Conservation (phyloP, 2,888 invertebrate species). For the Brenthis daphne region DNA sequence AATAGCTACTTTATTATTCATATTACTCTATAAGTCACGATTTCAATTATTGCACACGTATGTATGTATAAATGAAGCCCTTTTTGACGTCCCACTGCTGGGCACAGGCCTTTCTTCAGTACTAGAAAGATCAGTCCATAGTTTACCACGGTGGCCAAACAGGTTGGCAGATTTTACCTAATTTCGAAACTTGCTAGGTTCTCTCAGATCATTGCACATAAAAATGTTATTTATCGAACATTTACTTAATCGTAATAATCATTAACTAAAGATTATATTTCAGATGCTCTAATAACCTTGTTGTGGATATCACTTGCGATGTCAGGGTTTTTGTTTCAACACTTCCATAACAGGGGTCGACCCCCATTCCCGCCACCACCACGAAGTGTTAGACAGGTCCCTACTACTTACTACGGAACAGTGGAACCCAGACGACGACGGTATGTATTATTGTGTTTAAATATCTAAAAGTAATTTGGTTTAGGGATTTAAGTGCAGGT, state of each 20-base stretch:
- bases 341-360: conserved; percentile 76
- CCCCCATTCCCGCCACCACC: conserved; percentile 85
- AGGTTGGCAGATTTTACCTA: too few relatives aligned
- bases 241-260: not conserved
- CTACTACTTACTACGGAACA: conserved; percentile 45
- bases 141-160: too few relatives aligned
- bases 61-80: too few relatives aligned
- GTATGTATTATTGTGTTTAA: conserved; percentile 22
- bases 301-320: conserved; percentile 80
- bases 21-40: not conserved
- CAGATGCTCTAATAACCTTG: conserved; percentile 82
- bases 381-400: conserved; percentile 68
- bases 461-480: too few relatives aligned
- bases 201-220: too few relatives aligned
- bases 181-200: too few relatives aligned
- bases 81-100: too few relatives aligned
- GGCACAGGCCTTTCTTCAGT: too few relatives aligned
- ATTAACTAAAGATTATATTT: not conserved
- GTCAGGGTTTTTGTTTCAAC: conserved; percentile 81
- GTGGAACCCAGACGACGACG: conserved; percentile 28
- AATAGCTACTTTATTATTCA: conserved; percentile 4
- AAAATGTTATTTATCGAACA: too few relatives aligned
- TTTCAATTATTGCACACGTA: too few relatives aligned
- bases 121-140: too few relatives aligned
- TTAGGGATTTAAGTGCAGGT: too few relatives aligned